Evolutionary conservation across 2,888 invertebrate genomes (phyloP).

Genomic region (Sipunculus nudus): DNA sequence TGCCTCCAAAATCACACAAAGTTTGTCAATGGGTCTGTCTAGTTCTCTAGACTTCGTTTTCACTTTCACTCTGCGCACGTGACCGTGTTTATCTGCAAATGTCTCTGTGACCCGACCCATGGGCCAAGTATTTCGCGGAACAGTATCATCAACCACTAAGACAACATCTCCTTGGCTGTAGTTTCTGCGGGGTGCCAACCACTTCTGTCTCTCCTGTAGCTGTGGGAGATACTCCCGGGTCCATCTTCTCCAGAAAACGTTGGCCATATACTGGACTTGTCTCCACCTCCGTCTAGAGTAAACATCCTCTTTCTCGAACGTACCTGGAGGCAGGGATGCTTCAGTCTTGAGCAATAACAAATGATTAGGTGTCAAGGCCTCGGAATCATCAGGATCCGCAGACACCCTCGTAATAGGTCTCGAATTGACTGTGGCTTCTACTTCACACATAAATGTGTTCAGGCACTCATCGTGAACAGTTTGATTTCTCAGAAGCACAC

Average conservation of each 20-base stretch:
- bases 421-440: background rate
- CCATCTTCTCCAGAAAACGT: constrained; percentile 31
- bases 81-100: background rate
- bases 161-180: constrained; percentile 14
- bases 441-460: background rate
- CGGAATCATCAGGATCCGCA: background rate
- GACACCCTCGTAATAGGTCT: background rate
- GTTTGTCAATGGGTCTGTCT: no score
- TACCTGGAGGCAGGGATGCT: constrained; percentile 16
- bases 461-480: background rate
- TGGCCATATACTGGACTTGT: constrained; percentile 27
- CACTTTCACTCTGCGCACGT: constrained; percentile 1
- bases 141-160: constrained; percentile 21
- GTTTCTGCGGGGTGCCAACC: background rate
- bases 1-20: no score
- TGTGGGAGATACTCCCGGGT: constrained; percentile 15
- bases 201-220: constrained; percentile 18
- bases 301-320: constrained; percentile 16
- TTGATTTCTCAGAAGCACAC: background rate
- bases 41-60: no score
- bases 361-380: background rate
- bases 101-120: constrained; percentile 7
- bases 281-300: constrained; percentile 28
- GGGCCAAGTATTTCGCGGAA: constrained; percentile 19
- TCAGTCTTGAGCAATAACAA: background rate